phyloP scores from a whole-genome alignment of 2,113 vertebrate species.

The Leptocoma aspasia region DNA sequence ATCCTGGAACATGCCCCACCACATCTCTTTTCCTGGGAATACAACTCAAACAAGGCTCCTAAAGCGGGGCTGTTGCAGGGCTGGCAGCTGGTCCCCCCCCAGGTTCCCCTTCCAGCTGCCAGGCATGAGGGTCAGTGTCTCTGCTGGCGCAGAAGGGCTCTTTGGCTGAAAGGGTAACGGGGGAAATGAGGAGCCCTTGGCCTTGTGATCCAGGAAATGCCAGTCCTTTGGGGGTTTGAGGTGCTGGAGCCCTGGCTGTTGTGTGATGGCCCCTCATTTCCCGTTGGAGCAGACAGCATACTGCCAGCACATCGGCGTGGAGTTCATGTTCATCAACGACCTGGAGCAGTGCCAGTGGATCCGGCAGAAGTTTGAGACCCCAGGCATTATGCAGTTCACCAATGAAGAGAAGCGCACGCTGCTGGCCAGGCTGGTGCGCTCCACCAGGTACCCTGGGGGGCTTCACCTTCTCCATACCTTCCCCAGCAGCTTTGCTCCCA shows the following conservation, averaged over 20 bases:
- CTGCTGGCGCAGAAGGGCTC: not conserved
- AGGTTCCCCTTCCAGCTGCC: not conserved
- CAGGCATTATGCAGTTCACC: conserved; percentile 87
- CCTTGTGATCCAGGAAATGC: rapidly evolving
- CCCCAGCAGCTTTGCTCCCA: not conserved
- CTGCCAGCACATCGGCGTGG: conserved; percentile 93
- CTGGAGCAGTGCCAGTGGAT: conserved; percentile 97
- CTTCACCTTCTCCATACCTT: not conserved
- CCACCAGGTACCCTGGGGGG: conserved; percentile 79
- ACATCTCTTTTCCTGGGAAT: not conserved
- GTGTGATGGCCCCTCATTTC: not conserved
- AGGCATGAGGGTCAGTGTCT: not conserved
- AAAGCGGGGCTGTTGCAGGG: rapidly evolving
- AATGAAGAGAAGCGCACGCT: conserved; percentile 88
- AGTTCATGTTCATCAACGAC: conserved; percentile 98
- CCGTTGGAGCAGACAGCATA: conserved; percentile 77
- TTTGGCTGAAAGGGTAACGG: not conserved
- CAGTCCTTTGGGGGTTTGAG: not conserved
- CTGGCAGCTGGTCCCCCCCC: not conserved
- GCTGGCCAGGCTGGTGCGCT: conserved; percentile 85
- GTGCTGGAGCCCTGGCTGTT: not conserved
- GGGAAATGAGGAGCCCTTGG: not conserved
- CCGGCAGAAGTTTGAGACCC: conserved; percentile 90
- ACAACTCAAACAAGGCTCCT: not conserved
- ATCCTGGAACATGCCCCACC: rapidly evolving